Evolutionary conservation across 1,140 invertebrate species (phyloP), one percentile per base, ranked within the genome.

Genomic region (Ceratitis capitata): DNA sequence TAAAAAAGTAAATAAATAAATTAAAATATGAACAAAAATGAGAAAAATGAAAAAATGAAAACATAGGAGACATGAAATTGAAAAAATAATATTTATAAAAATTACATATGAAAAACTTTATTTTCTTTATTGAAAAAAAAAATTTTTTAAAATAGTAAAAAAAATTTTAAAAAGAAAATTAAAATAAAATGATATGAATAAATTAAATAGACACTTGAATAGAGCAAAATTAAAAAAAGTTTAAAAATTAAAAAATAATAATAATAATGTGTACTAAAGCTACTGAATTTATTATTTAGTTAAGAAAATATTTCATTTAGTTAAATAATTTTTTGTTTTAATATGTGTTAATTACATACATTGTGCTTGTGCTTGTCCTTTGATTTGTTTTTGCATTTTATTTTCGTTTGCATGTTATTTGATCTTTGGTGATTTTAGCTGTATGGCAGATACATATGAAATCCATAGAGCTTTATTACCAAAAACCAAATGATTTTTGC

Each of bases 381-480:
- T 19, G 19, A 47, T 58, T 82, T 61, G n/a, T 85, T 82, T 85
- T 88, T 88, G 86, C 85, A 39, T 87, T 87, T 84, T 74, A 53
- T 87, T 87, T 82, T 85, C 29, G 45, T 86, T 91, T 89, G 89
- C 89, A 88, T 88, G 88, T 89, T 92, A 92, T 92, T 91, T 90
- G 88, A 3, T 92, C 91, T 92, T 92, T 92, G 91, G 91, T 92
- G 90, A 91, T 92, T 92, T 92, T 91, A 91, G 91, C 91, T 92
- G 90, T 92, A 92, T 92, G 91, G 89, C 90, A 29, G 64, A 45
- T 82, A 86, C 23, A 42, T 14, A 23, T 51, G 51, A 87, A 61
- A 85, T 90, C 90, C 91, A 92, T 92, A 92, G 89, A 91, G 91
- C 91, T 92, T 92, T 88, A 90, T 91, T 88, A 92, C 91, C 91